Evolutionary conservation across 2,888 invertebrate species (phyloP).

Genomic region (Archips crataeganus): DNA sequence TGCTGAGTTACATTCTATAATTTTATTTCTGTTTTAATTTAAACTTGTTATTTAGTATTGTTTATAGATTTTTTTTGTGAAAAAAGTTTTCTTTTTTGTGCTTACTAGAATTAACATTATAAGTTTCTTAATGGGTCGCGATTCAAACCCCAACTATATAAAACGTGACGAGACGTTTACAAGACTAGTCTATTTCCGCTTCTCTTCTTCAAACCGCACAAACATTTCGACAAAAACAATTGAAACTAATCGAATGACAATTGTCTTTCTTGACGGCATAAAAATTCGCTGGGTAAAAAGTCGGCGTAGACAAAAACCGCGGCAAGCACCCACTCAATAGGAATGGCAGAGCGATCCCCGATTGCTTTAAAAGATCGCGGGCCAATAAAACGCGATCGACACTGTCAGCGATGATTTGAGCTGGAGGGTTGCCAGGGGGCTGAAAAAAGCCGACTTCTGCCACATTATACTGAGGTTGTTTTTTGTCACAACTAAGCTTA

Average conservation of each 20-base stretch:
- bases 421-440: constrained; percentile 46
- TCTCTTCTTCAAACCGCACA: not conserved
- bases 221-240: constrained; percentile 19
- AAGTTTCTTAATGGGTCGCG: no score
- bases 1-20: no score
- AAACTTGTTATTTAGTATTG: no score
- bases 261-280: constrained; percentile 46
- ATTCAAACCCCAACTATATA: no score
- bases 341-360: constrained; percentile 79
- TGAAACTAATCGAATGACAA: constrained; percentile 30
- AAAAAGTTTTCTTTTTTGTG: no score
- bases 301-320: constrained; percentile 51
- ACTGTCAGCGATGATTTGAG: constrained; percentile 78
- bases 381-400: constrained; percentile 79
- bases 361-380: constrained; percentile 82
- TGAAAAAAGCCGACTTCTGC: not conserved
- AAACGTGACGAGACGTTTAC: no score
- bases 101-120: no score
- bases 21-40: no score
- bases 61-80: no score
- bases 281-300: constrained; percentile 61
- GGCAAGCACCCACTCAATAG: constrained; percentile 69
- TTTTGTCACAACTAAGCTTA: not conserved
- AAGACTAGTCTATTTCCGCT: no score
- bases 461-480: not conserved